Evolutionary conservation across 2,797 vertebrate species (phyloP), one percentile per base, ranked within the genome.

Genomic region (Eurystomus glaucurus): DNA sequence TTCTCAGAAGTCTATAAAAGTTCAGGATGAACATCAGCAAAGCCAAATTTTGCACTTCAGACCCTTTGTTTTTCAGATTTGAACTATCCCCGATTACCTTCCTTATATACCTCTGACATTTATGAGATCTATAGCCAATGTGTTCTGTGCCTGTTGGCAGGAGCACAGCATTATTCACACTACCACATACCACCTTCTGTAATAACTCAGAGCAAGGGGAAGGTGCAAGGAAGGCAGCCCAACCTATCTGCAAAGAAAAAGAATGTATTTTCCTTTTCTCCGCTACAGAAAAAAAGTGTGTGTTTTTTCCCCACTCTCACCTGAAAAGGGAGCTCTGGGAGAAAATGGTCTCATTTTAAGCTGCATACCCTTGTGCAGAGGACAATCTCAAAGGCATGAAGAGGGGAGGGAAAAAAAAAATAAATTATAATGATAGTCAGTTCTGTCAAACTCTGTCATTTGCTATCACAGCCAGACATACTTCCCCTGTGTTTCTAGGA

Each of bases 1-100:
- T 92, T 87, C 90, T 96, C 90, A 87, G 68, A 94, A 88, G 94
- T 87, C 94, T 78, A 51, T 89, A 85, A 92, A 95, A 95, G 90
- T 89, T 93, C 81, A 52, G 54, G 39, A 64, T 17, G 29, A 94
- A 92, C 74, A 92, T 85, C 82, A 82, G 31, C 5, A 1, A 65
- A 91, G 83, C 83, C 88, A 88, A 83, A 80, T 88, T 87, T 65
- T 62, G n/a, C 62, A 41, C 83, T 66, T 87, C 79, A 71, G 70
- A 15, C 85, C 70, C 80, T 96, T 95, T 95, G 94, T 91, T 94
- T 93, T 91, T 54, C 1, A 2, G 93, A 60, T 95, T 65, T 90
- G 74, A 96, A 82, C 93, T 69, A 68, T 60, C 23, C 4, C 43
- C 3, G 28, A 83, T 95, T 92, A 69, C 91, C 58, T 87, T 76